Percentiles rank a stretch among this genome's conserved stretches.
Conservation (phyloP, 2,113 vertebrate genomes). For the Platichthys stellatus region DNA sequence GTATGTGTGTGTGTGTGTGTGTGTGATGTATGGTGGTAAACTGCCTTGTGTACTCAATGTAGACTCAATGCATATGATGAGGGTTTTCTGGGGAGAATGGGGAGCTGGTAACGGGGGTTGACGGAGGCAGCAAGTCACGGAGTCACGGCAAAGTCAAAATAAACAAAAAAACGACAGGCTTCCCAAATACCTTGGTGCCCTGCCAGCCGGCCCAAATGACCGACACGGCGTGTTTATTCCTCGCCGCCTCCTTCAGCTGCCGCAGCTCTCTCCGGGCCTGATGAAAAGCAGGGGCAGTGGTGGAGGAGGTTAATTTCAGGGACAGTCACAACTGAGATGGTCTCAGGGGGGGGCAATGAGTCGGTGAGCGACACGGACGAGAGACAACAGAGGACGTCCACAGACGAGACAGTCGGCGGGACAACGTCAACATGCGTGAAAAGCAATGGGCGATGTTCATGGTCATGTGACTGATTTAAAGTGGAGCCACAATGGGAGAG, state of each 20-base stretch:
- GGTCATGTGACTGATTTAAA: not conserved
- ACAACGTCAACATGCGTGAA: not conserved
- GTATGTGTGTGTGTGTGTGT: not conserved
- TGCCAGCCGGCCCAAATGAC: conserved; percentile 99
- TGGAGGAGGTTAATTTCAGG: conserved; percentile 81
- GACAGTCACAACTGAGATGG: conserved; percentile 67
- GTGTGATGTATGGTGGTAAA: not conserved
- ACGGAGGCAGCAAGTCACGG: conserved; percentile 71
- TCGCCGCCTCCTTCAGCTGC: conserved; percentile 95
- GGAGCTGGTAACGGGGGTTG: not conserved
- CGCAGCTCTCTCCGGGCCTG: conserved; percentile 97
- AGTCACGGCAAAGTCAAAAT: conserved; percentile 70
- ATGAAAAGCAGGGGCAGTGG: conserved; percentile 73
- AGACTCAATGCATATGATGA: not conserved
- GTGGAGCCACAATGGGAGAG: not conserved
- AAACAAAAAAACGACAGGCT: conserved; percentile 55
- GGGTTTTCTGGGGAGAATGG: too few species aligned
- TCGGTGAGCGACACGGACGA: conserved; percentile 39
- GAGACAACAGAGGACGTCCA: conserved; percentile 13
- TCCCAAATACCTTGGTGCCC: conserved; percentile 96
- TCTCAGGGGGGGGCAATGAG: conserved; percentile 29
- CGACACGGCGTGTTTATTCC: conserved; percentile 95
- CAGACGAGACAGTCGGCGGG: not conserved
- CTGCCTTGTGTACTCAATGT: not conserved
- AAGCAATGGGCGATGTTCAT: not conserved